Evolutionary conservation across 2,888 invertebrate genomes (phyloP), one percentile per base, ranked within the genome.

Genomic region (Drosophila demipolita): DNA sequence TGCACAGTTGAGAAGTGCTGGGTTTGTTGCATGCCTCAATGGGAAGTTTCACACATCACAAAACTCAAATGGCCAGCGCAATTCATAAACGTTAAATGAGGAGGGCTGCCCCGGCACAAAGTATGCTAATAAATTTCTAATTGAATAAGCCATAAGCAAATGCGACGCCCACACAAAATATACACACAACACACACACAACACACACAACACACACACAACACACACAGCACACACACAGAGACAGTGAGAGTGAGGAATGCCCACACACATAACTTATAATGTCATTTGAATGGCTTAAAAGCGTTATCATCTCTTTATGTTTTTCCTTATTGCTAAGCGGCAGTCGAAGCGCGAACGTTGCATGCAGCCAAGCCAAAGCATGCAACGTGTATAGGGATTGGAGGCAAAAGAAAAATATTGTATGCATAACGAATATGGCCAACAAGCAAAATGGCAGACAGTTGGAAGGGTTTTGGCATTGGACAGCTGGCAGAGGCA

Each of bases 121-220:
- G 62, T 73, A 75, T 83, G 83, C 79, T 81, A 83, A 83, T 83
- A 83, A 83, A 83, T 83, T 83, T 80, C 79, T 83, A 83, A 83
- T 83, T 83, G 83, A 83, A 83, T 83, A 83, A 82, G 82, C 79
- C 80, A 77, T 73, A 79, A 72, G 78, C 75, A 78, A 66, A 72
- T 66, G 55, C 29, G 54, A 66, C 45, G 15, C 59, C 32, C 26
- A 49, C 26, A 55, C 23, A 53, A 35, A 35, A 54, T 35, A 42
- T 45, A 52, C 29, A 52, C 17, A 55, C 26, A 61, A 64, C 38
- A 62, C 29, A 36, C n/a, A 42, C 7, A 42, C 29, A 57, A 23
- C 23, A 23, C 23, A 23, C 23, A 23, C 23, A 23, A 23, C 23
- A 23, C 23, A 36, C 7, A 66, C 23, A 36, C 7, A 66, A 38